A percentile compares a stretch with the other conserved stretches of the same genome.
Conservation (phyloP, 2,797 vertebrate species). For the Pantherophis vulpinus region DNA sequence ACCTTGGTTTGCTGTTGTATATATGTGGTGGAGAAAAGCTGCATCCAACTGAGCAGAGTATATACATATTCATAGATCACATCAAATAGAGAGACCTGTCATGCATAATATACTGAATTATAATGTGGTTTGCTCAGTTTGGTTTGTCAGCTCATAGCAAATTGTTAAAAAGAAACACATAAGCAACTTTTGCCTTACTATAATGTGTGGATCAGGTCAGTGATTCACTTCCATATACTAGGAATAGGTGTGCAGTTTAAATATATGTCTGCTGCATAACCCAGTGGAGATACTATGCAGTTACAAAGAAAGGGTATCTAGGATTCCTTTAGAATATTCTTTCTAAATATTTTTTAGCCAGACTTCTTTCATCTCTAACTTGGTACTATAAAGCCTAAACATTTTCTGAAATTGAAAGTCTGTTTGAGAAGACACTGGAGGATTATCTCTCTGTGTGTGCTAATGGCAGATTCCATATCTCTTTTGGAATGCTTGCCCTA, state of each 20-base stretch:
- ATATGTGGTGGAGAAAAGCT: neutral
- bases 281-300: neutral
- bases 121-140: neutral
- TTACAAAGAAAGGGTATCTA: neutral
- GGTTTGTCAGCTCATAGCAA: neutral
- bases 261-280: neutral
- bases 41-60: neutral
- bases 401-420: constrained; percentile 30
- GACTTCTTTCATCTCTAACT: constrained; percentile 29
- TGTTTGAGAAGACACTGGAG: constrained; percentile 2
- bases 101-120: neutral
- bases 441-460: neutral
- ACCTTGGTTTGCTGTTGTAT: neutral
- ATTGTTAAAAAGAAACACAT: neutral
- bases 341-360: constrained; percentile 30
- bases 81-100: constrained; percentile 7
- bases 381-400: constrained; percentile 1
- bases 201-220: neutral
- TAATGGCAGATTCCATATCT: neutral
- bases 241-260: constrained; percentile 15
- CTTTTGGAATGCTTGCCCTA: neutral
- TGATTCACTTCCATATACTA: neutral
- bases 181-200: neutral
- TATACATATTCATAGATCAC: constrained; percentile 6
- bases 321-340: neutral